phyloP scores from a whole-genome alignment of 2,797 vertebrate species.

The Lophotriccus pileatus region DNA sequence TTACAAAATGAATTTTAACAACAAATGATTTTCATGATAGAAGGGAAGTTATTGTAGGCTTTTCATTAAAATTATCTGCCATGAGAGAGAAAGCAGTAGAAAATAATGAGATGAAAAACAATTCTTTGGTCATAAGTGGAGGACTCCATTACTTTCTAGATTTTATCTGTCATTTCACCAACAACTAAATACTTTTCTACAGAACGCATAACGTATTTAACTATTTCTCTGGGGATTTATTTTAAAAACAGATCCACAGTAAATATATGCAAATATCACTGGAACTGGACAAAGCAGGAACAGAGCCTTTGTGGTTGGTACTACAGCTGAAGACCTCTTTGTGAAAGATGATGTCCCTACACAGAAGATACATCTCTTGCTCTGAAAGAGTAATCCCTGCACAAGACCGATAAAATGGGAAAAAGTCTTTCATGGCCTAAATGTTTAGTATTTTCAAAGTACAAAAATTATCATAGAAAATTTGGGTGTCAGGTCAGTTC shows the following conservation, averaged over 20 bases:
- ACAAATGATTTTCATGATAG: background rate
- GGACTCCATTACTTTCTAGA: background rate
- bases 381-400: background rate
- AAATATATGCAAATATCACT: background rate
- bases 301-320: background rate
- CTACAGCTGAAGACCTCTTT: background rate
- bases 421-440: background rate
- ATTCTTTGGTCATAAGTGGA: background rate
- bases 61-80: background rate
- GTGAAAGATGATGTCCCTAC: background rate
- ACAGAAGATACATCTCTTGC: background rate
- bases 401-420: background rate
- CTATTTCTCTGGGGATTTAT: background rate
- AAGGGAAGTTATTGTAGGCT: background rate
- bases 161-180: background rate
- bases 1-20: background rate
- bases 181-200: background rate
- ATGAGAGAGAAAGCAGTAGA: background rate
- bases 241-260: background rate
- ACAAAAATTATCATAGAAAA: background rate
- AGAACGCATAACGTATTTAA: background rate
- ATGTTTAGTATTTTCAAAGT: background rate
- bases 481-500: rapidly evolving
- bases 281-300: background rate
- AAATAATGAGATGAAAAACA: background rate